These are phyloP conservation scores for Caenorhabditis imperialis DNA, from an alignment of 2,888 invertebrate genomes.

Conservation along the genomic window DNA sequence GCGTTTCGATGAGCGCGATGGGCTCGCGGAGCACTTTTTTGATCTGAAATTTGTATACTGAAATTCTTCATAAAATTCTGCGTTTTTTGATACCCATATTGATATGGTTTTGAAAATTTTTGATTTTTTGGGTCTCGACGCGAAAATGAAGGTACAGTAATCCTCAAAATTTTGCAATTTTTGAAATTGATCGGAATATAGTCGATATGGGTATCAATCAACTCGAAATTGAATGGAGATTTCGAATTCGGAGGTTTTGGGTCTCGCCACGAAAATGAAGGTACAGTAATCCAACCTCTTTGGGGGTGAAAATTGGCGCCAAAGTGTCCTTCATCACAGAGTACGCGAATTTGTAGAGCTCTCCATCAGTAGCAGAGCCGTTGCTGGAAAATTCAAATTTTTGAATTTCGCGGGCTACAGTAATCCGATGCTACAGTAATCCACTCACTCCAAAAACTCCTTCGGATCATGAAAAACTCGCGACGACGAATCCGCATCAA, in stretches of 20 bases:
- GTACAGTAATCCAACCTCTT: not conserved
- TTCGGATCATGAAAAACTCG: conserved; percentile 9
- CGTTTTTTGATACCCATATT: no score
- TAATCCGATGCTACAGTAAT: not conserved
- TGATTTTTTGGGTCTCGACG: conserved; percentile 1
- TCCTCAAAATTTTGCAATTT: no score
- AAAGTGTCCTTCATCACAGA: conserved; percentile 1
- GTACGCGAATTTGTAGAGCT: conserved; percentile 1
- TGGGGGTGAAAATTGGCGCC: not conserved
- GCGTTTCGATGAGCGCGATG: not conserved
- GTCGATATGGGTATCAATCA: no score
- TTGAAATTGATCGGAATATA: no score
- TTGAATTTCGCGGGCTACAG: not conserved
- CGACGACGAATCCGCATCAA: not conserved
- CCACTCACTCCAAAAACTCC: conserved; percentile 4
- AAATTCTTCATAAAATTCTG: no score
- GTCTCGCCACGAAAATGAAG: no score
- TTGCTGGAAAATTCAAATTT: not conserved
- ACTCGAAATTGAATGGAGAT: no score
- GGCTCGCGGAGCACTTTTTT: conserved; percentile 1
- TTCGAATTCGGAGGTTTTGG: no score
- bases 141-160: no score
- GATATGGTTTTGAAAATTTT: no score
- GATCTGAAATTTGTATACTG: no score
- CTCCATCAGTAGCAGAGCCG: conserved; percentile 1